Base-by-base conservation (phyloP, 92 coral and sea anemone genomes). In the Heteractis magnifica region DNA sequence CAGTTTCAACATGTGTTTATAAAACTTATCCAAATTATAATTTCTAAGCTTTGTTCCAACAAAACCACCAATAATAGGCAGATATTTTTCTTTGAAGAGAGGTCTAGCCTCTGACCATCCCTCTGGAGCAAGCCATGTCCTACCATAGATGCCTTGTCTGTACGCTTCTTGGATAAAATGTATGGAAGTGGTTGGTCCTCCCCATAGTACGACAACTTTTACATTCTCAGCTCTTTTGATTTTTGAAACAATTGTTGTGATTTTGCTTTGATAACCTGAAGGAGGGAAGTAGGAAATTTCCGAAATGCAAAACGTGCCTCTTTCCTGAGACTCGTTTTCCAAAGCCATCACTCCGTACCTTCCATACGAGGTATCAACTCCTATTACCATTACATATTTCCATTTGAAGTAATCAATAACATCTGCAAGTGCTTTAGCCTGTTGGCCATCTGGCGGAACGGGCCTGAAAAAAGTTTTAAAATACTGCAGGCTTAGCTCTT, bases 101-200 rank as follows among this genome's bases (percentile, higher is more conserved):
- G 93, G 84, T 2, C 77, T 83, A 21, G 91, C 89, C 20, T 87
- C 90, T 15, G 93, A 89, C 93, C 93, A 91, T 15, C 94, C 97
- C 55, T 93, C 94, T 2, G 94, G 92, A 49, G 92, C 93, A n/a
- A 93, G 80, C 97, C 94, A 93, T 20, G 97, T 93, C 51, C 86
- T 76, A 16, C 86, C 93, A 15, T n/a, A 48, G 19, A 93, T 48
- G 12, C 80, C 77, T 62, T 85, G 89, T 7, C 50, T 18, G 4
- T 70, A 72, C 0, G 88, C 90, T 62, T 91, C 97, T 44, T 89
- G 78, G 18, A 93, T 65, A 72, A 80, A 85, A 6, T 68, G 71
- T 8, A 90, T 64, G 3, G 88, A 82, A 8, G 91, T 84, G 3
- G 87, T 82, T 4, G 87, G 93, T 23, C 84, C 92, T 18, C 84